A percentile compares a stretch with the other conserved stretches of the same genome.
Evolutionary conservation across 2,113 vertebrate genomes (phyloP).

Genomic region (Entomyzon cyanotis): DNA sequence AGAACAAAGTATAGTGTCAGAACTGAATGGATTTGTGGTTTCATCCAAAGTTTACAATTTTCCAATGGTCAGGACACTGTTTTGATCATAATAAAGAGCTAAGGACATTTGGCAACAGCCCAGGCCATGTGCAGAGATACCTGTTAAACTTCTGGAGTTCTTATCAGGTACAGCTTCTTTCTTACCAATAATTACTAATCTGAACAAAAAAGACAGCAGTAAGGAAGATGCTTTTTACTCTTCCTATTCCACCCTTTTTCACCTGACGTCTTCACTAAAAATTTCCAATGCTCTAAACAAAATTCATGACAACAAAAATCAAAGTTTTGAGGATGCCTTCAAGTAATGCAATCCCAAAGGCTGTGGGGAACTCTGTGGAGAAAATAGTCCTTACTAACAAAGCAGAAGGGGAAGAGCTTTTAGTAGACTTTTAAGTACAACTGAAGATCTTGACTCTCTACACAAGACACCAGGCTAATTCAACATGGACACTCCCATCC

Average conservation of each 20-base stretch:
- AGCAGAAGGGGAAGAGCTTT: neutral
- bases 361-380: neutral
- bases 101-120: neutral
- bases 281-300: neutral
- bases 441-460: neutral
- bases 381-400: neutral
- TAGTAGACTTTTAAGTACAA: neutral
- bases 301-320: neutral
- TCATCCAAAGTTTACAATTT: neutral
- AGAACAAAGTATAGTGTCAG: neutral
- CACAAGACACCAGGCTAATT: neutral
- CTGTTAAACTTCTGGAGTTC: neutral
- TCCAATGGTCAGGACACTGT: neutral
- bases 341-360: neutral
- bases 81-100: neutral
- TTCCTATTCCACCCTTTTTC: neutral
- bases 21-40: neutral
- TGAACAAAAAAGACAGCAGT: neutral
- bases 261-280: neutral
- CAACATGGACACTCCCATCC: neutral
- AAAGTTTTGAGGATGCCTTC: neutral
- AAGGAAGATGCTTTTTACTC: neutral
- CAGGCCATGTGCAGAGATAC: neutral
- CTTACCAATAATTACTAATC: neutral
- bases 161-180: neutral